These are phyloP conservation scores for Calyptommatus sinebrachiatus DNA, from an alignment of 2,113 vertebrate species.

Conservation along the genomic window DNA sequence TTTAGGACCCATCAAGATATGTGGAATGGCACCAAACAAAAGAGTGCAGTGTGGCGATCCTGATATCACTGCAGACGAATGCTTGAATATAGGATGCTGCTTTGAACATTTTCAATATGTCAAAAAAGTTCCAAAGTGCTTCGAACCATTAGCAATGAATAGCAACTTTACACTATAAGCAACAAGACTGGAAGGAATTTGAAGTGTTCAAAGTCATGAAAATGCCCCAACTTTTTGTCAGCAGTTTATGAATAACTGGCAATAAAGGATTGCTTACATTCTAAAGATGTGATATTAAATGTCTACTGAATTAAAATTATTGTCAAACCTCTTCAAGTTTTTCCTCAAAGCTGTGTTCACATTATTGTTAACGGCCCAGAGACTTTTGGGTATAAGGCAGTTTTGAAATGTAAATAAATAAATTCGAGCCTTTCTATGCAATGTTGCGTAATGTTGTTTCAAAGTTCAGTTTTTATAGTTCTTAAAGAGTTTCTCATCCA, in stretches of 20 bases:
- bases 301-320: neutral
- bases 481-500: no score
- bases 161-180: conserved; percentile 21
- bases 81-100: conserved; percentile 39
- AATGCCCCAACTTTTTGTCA: neutral
- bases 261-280: neutral
- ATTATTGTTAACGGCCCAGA: no score
- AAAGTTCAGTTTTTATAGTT: no score
- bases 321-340: no score
- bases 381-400: no score
- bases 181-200: neutral
- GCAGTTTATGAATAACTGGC: neutral
- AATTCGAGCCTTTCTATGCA: no score
- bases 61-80: conserved; percentile 35
- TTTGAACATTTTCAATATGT: conserved; percentile 32
- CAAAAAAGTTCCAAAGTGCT: conserved; percentile 23
- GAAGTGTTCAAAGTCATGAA: neutral
- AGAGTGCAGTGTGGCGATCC: conserved; percentile 27
- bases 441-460: no score
- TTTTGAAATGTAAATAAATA: no score
- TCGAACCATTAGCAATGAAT: conserved; percentile 26
- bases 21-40: conserved; percentile 26
- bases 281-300: neutral
- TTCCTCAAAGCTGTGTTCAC: no score
- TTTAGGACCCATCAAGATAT: neutral